Evolutionary conservation across 2,797 vertebrate species (phyloP).

Genomic region (Hirundo rustica): DNA sequence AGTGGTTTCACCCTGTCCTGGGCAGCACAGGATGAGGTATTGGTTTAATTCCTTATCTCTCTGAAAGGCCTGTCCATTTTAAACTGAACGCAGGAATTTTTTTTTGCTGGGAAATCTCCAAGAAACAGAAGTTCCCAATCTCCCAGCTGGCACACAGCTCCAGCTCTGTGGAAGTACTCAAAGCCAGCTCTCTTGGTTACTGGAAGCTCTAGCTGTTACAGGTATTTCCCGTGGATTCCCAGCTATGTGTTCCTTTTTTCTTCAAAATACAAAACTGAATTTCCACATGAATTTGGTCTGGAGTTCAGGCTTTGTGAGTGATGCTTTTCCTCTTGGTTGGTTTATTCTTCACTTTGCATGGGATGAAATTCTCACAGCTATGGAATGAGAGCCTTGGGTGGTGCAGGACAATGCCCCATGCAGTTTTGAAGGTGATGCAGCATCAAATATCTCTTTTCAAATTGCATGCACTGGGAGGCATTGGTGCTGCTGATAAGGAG

Average conservation of each 20-base stretch:
- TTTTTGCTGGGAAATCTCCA: conserved; percentile 67
- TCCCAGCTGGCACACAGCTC: conserved; percentile 73
- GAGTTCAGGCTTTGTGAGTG: neutral
- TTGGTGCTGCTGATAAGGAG: neutral
- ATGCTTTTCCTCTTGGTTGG: neutral
- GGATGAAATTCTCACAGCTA: neutral
- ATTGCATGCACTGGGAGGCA: neutral
- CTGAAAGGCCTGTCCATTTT: conserved; percentile 57
- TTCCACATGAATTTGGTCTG: rapidly evolving
- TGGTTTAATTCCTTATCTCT: conserved; percentile 76
- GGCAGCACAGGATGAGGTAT: conserved; percentile 67
- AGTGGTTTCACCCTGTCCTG: conserved; percentile 46
- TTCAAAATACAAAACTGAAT: neutral
- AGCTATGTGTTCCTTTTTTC: neutral
- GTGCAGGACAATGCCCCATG: neutral
- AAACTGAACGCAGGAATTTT: conserved; percentile 16
- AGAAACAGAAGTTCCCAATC: conserved; percentile 70
- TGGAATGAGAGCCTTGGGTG: neutral
- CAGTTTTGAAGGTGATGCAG: neutral
- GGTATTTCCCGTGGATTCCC: conserved; percentile 70
- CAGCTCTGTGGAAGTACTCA: conserved; percentile 71
- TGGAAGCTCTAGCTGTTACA: conserved; percentile 74
- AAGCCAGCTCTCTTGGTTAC: conserved; percentile 68
- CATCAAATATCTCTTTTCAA: conserved; percentile 3
- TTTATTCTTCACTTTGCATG: neutral